Conservation (phyloP, 2,113 vertebrate genomes). For the Penelope pileata region DNA sequence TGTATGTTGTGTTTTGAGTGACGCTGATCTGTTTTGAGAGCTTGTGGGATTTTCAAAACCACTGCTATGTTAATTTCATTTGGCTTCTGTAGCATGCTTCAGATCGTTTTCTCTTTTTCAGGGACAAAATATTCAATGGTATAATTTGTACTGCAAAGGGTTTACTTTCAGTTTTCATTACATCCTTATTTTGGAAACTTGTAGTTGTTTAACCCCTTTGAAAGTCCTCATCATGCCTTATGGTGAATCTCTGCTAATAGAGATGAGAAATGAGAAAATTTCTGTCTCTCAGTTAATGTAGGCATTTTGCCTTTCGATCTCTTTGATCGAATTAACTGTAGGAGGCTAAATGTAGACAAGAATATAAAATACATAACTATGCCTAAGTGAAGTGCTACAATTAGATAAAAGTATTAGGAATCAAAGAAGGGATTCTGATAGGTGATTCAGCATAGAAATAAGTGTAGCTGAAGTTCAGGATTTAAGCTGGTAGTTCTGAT, state of each 20-base stretch:
- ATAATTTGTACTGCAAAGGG: background rate
- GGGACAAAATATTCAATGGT: background rate
- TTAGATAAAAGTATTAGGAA: conserved; percentile 5
- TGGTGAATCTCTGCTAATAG: background rate
- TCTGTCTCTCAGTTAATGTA: background rate
- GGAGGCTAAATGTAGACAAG: background rate
- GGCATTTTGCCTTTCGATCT: background rate
- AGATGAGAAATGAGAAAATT: background rate
- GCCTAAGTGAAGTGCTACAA: background rate
- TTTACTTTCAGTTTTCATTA: conserved; percentile 1
- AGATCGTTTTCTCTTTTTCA: background rate
- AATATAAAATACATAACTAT: background rate
- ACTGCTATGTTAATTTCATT: conserved; percentile 28
- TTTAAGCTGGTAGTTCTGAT: conserved; percentile 15
- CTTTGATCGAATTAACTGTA: background rate
- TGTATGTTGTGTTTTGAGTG: background rate
- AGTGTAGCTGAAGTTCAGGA: background rate
- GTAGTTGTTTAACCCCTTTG: background rate
- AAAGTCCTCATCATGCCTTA: background rate
- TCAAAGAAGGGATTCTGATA: background rate
- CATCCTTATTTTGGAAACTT: background rate
- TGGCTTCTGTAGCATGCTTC: background rate
- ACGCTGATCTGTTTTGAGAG: conserved; percentile 24
- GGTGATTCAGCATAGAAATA: background rate
- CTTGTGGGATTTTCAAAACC: conserved; percentile 45